Evolutionary conservation across 2,113 vertebrate genomes (phyloP), one percentile per base, ranked within the genome.

Genomic region (Puffinus mauretanicus): DNA sequence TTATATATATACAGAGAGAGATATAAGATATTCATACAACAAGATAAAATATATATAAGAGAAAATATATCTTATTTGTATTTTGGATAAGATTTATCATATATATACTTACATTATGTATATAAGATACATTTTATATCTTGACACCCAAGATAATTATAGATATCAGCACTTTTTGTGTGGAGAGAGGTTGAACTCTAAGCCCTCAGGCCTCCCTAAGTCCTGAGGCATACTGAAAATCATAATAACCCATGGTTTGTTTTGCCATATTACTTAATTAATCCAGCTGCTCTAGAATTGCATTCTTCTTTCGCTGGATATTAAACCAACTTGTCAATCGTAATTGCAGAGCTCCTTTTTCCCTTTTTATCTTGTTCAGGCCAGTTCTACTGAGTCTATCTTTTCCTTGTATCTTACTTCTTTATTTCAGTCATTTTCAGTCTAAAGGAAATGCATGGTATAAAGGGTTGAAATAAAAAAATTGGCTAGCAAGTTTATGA

Each of bases 241-340:
- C 3, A 85, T 94, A 92, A 95, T 77, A 91, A 95, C 40, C 75
- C 21, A 12, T 55, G 58, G 55, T 79, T 97, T 92, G 72, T 47
- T 66, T 94, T 94, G 87, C 93, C 78, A 80, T 97, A 97, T 97
- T 93, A 93, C 95, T 96, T 98, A 96, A 97, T 98, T 97, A 97
- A 96, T 97, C 94, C 89, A 90, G 90, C 77, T 85, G 72, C 79
- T 93, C 61, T 69, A 58, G 69, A 92, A 93, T 47, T 96, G 58
- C 82, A 82, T 91, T 95, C 75, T 89, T 96, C 64, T 96, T 90
- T 93, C 85, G 88, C 78, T 94, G 62, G 95, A 97, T 98, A 98
- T 98, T 98, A 98, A 98, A 97, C 93, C 97, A 98, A 98, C 97
- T 98, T 97, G 95, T 98, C 98, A 97, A 90, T 92, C 15, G 81